Base-by-base conservation (phyloP, 2,888 invertebrate species). In the Andrena trimmerana region DNA sequence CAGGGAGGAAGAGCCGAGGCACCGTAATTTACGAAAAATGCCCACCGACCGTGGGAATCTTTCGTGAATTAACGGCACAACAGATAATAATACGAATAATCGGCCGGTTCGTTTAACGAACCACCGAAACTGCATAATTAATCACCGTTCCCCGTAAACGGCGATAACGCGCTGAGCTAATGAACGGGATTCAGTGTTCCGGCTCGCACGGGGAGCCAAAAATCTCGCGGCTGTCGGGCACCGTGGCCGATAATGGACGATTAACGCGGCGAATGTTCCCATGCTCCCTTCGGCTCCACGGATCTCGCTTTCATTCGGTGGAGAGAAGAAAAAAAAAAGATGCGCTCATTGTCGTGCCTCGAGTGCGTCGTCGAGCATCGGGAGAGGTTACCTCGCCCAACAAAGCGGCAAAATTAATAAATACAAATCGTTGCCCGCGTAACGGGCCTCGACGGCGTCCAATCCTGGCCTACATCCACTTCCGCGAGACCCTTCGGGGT, bases 51-150 rank as follows among this genome's bases (percentile, higher is more conserved):
- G 78, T 57, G 65, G 20, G 48, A 67, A 70, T 31, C 66, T 36
- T 13, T 36, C 42, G 65, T 10, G 8, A 66, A 62, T 66, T 79
- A 52, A 75, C 67, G 59, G 78, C 52, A 52, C 24, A 31, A 16
- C 3, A 2, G 13, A 13, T 48, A 16, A 70, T 66, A 59, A 65
- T 27, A 52, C n/a, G 76, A 10, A 29, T 42, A 57, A 36, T 5
- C 2, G 60, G 48, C 31, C 24, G 57, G 24, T 72, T 63, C 7
- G 52, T 52, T 57, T 67, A 62, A 66, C 52, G 54, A 67, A 57
- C 62, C 24, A 20, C 33, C 36, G 2, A 71, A 70, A 24, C 20
- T 63, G 60, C 33, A 60, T 75, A 80, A 83, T 80, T 83, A 68
- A 83, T 65, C 63, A 16, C 29, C 42, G 69, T 24, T 10, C 29